Conservation (phyloP, 2,113 vertebrate species). For the Mustela lutreola region DNA sequence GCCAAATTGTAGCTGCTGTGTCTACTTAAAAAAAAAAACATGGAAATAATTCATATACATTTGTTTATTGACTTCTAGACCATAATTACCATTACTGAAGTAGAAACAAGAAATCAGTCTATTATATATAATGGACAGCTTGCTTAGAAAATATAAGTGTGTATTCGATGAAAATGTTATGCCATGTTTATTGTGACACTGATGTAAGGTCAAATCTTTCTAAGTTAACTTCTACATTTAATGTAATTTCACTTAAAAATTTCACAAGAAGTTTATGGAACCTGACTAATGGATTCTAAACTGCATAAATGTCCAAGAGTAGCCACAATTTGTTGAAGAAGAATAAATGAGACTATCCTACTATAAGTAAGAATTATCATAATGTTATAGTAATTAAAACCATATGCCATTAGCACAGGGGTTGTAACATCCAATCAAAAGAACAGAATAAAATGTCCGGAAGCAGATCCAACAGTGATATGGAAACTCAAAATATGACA, state of each 20-base stretch:
- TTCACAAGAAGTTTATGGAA: background rate
- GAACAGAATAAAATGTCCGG: background rate
- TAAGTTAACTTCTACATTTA: background rate
- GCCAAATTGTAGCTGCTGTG: background rate
- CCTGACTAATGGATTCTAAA: background rate
- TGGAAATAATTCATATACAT: background rate
- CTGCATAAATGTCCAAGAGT: background rate
- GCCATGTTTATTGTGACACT: background rate
- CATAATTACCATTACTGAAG: background rate
- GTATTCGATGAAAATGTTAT: background rate
- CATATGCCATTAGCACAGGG: background rate
- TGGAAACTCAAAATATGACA: background rate
- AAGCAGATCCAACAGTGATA: background rate
- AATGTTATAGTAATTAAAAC: slow-evolving; percentile 15
- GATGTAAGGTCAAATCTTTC: background rate
- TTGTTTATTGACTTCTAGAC: slow-evolving; percentile 24
- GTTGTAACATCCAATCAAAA: background rate
- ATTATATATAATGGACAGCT: background rate
- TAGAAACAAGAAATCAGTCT: background rate
- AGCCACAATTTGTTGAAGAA: background rate
- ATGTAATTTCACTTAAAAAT: slow-evolving; percentile 10
- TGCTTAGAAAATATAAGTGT: background rate
- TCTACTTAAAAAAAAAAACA: slow-evolving; percentile 9
- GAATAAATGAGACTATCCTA: background rate
- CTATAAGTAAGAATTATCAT: background rate